Conservation (phyloP, 2,113 vertebrate genomes). For the Setophaga kirtlandii region DNA sequence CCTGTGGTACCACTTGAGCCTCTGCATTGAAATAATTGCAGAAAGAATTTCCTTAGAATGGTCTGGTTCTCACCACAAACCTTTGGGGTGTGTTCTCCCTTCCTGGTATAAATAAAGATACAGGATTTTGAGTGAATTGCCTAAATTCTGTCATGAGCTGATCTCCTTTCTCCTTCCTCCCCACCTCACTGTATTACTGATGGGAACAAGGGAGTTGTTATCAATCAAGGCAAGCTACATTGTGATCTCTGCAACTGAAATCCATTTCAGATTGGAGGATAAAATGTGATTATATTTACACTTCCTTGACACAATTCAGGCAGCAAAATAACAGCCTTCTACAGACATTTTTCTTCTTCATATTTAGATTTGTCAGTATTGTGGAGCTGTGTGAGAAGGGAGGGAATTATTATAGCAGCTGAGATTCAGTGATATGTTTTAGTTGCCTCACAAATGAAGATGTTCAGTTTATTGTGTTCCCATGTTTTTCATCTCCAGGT, state of each 20-base stretch:
- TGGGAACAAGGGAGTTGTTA: slow-evolving; percentile 77
- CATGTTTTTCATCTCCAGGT: slow-evolving; percentile 25
- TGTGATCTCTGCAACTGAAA: slow-evolving; percentile 75
- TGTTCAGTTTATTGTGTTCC: not conserved
- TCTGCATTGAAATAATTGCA: not conserved
- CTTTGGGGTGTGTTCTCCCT: not conserved
- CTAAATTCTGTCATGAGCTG: slow-evolving; percentile 55
- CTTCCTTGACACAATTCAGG: slow-evolving; percentile 77
- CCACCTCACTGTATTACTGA: slow-evolving; percentile 53
- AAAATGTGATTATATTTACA: slow-evolving; percentile 83
- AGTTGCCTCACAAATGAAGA: slow-evolving; percentile 66
- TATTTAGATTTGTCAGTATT: slow-evolving; percentile 79
- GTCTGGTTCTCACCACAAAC: not conserved
- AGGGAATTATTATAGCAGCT: slow-evolving; percentile 59
- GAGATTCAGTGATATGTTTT: slow-evolving; percentile 35
- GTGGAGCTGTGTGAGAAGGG: slow-evolving; percentile 29
- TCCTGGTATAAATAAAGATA: not conserved
- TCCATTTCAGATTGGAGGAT: slow-evolving; percentile 77
- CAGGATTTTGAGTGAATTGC: slow-evolving; percentile 56
- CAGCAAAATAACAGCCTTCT: slow-evolving; percentile 78
- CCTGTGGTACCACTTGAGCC: not conserved
- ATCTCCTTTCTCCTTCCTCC: slow-evolving; percentile 29
- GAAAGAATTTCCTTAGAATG: not conserved
- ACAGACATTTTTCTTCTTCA: slow-evolving; percentile 75
- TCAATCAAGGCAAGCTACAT: slow-evolving; percentile 73